Conservation (phyloP, 2,113 vertebrate genomes). For the Syngnathoides biaculeatus region DNA sequence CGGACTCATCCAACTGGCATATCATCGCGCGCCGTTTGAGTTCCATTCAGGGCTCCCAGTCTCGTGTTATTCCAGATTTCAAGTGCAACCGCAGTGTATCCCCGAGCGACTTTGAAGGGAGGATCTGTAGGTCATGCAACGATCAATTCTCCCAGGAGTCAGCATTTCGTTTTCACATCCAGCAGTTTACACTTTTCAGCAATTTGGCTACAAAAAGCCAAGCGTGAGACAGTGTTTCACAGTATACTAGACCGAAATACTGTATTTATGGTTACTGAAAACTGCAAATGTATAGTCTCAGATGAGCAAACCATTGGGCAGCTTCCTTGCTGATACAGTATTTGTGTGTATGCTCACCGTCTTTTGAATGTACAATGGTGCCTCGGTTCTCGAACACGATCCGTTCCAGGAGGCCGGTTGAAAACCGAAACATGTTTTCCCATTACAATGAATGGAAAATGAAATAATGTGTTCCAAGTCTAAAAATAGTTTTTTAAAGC, state of each 20-base stretch:
- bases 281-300: too few relatives aligned
- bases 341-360: too few relatives aligned
- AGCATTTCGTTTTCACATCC: background rate
- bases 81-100: background rate
- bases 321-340: too few relatives aligned
- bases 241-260: background rate
- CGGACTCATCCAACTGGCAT: background rate
- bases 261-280: too few relatives aligned
- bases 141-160: background rate
- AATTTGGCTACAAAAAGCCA: background rate
- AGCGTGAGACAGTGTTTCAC: background rate
- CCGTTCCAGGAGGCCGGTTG: too few relatives aligned
- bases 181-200: background rate
- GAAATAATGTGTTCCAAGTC: too few relatives aligned
- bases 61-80: conserved; percentile 1
- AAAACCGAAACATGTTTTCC: too few relatives aligned
- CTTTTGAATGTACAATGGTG: too few relatives aligned
- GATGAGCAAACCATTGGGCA: too few relatives aligned
- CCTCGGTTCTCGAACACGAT: too few relatives aligned
- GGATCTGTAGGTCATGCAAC: background rate
- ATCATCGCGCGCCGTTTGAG: background rate
- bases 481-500: too few relatives aligned
- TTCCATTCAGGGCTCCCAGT: conserved; percentile 9
- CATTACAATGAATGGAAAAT: too few relatives aligned
- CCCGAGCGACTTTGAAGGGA: background rate